Conservation (phyloP, 2,113 vertebrate species). For the Myodes glareolus region DNA sequence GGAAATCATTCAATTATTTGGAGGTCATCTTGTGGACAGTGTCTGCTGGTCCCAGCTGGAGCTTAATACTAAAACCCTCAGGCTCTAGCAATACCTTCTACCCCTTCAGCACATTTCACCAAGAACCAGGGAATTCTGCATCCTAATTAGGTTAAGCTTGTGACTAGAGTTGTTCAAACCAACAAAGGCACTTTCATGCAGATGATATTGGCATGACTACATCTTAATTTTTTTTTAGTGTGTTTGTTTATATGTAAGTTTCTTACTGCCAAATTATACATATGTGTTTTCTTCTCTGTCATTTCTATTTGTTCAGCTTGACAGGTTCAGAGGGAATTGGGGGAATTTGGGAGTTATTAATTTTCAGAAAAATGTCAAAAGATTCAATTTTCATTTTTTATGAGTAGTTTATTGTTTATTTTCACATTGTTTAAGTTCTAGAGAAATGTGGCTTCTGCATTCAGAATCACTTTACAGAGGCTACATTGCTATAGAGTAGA, state of each 20-base stretch:
- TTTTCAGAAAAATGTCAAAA: slow-evolving; percentile 16
- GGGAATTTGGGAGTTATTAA: neutral
- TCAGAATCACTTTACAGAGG: neutral
- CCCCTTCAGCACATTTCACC: slow-evolving; percentile 30
- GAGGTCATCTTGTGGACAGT: slow-evolving; percentile 70
- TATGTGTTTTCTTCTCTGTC: slow-evolving; percentile 24
- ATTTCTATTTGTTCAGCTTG: slow-evolving; percentile 46
- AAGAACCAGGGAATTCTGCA: slow-evolving; percentile 23
- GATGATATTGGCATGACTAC: neutral
- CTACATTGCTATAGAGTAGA: neutral
- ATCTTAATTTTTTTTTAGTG: neutral
- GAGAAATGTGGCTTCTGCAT: neutral
- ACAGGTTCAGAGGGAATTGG: neutral
- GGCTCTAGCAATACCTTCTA: neutral
- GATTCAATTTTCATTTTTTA: slow-evolving; percentile 23
- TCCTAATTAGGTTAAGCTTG: slow-evolving; percentile 58
- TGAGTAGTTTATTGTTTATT: neutral
- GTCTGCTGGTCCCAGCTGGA: slow-evolving; percentile 61
- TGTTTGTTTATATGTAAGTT: neutral
- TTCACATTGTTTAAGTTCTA: slow-evolving; percentile 34
- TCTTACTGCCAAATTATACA: slow-evolving; percentile 16
- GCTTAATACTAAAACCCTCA: slow-evolving; percentile 67
- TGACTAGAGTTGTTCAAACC: slow-evolving; percentile 21
- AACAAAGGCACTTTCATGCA: neutral
- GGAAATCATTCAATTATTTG: slow-evolving; percentile 72